These are phyloP conservation scores for Aramus guarauna DNA, from an alignment of 2,113 vertebrate species.

Conservation along the genomic window DNA sequence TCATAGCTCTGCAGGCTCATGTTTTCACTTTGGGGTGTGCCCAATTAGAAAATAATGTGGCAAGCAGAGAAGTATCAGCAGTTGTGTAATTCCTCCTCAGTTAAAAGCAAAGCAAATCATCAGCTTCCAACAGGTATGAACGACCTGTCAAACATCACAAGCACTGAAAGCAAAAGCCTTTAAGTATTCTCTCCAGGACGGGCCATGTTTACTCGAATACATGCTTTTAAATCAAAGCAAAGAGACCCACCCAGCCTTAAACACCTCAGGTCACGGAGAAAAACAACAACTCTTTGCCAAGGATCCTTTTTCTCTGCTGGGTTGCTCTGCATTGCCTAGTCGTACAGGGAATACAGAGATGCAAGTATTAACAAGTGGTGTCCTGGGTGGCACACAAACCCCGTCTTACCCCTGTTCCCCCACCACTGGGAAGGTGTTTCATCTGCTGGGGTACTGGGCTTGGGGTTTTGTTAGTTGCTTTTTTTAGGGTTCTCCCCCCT, in stretches of 20 bases:
- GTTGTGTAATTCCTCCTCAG: neutral
- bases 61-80: slow-evolving; percentile 37
- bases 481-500: neutral
- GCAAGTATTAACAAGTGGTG: neutral
- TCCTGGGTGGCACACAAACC: neutral
- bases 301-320: neutral
- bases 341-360: neutral
- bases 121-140: neutral
- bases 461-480: neutral
- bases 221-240: neutral
- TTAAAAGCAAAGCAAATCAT: neutral
- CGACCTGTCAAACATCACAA: neutral
- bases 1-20: neutral
- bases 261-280: neutral
- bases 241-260: neutral
- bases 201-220: neutral
- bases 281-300: neutral
- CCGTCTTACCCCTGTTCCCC: neutral
- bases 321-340: neutral
- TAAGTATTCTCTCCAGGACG: neutral
- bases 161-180: neutral
- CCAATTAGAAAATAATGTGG: slow-evolving; percentile 15
- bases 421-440: neutral
- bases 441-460: neutral
- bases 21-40: slow-evolving; percentile 20